Conservation (phyloP, 2,113 vertebrate species). For the Mustela nigripes region DNA sequence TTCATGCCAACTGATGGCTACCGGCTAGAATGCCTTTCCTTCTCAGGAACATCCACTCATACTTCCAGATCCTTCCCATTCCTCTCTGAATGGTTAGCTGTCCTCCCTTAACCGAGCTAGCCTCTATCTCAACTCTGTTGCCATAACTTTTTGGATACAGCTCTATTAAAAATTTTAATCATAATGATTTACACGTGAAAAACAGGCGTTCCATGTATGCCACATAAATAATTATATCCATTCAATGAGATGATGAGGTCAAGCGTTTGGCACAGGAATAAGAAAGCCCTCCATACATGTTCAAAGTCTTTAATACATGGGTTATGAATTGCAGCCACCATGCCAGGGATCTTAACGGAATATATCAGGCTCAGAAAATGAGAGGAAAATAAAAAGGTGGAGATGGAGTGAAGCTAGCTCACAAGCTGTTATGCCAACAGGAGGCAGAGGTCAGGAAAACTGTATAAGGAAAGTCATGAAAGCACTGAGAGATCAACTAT, state of each 20-base stretch:
- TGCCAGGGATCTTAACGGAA: not conserved
- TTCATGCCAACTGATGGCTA: not conserved
- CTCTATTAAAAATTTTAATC: not conserved
- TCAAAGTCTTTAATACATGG: not conserved
- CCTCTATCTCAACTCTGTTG: not conserved
- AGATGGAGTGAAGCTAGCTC: not conserved
- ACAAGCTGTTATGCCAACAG: not conserved
- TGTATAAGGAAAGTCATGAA: not conserved
- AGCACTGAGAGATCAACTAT: not conserved
- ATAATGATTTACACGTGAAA: slow-evolving; percentile 18
- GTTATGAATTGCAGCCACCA: not conserved
- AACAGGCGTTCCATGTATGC: not conserved
- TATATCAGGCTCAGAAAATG: not conserved
- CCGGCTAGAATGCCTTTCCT: not conserved
- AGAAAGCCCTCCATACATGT: not conserved
- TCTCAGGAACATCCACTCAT: not conserved
- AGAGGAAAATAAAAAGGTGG: not conserved
- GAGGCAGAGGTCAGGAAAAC: not conserved
- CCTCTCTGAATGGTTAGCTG: not conserved
- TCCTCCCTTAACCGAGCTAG: not conserved
- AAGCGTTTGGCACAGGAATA: not conserved
- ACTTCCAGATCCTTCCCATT: not conserved
- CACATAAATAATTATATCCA: slow-evolving; percentile 26
- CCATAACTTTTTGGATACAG: not conserved
- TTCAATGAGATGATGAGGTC: not conserved